phyloP scores from a whole-genome alignment of 2,888 invertebrate species.

The Rhabditoides inermis region DNA sequence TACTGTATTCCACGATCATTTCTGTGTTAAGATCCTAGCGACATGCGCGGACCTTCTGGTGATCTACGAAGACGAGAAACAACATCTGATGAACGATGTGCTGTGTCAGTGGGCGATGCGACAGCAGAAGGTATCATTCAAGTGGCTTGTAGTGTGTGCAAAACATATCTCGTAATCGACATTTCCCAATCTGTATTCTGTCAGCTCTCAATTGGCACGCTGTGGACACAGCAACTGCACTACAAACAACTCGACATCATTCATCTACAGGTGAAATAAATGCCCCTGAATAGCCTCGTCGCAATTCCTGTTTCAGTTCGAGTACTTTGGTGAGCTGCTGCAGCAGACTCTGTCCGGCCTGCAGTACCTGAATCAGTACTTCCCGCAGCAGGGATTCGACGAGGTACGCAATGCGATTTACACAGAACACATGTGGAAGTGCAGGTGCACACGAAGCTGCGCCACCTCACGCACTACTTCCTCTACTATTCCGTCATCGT shows the following conservation, averaged over 20 bases:
- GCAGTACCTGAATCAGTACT: slow-evolving; percentile 39
- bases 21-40: slow-evolving; percentile 30
- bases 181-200: not conserved
- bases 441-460: slow-evolving; percentile 24
- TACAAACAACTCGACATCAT: slow-evolving; percentile 44
- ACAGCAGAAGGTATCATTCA: slow-evolving; percentile 35
- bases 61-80: slow-evolving; percentile 48
- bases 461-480: slow-evolving; percentile 47
- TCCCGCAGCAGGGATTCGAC: slow-evolving; percentile 43
- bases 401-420: slow-evolving; percentile 16
- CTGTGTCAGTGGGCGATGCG: slow-evolving; percentile 47
- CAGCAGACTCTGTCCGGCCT: slow-evolving; percentile 49
- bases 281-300: not conserved
- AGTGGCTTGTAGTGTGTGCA: not conserved
- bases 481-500: slow-evolving; percentile 51
- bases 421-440: not conserved
- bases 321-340: slow-evolving; percentile 49
- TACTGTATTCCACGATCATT: no score
- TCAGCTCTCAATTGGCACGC: slow-evolving; percentile 38
- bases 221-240: slow-evolving; percentile 48
- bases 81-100: slow-evolving; percentile 49
- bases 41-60: slow-evolving; percentile 27
- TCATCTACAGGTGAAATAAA: slow-evolving; percentile 33
- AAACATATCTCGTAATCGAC: not conserved
- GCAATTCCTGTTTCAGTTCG: slow-evolving; percentile 33